Conservation (phyloP, 2,888 invertebrate genomes). For the Epirrita christyi region DNA sequence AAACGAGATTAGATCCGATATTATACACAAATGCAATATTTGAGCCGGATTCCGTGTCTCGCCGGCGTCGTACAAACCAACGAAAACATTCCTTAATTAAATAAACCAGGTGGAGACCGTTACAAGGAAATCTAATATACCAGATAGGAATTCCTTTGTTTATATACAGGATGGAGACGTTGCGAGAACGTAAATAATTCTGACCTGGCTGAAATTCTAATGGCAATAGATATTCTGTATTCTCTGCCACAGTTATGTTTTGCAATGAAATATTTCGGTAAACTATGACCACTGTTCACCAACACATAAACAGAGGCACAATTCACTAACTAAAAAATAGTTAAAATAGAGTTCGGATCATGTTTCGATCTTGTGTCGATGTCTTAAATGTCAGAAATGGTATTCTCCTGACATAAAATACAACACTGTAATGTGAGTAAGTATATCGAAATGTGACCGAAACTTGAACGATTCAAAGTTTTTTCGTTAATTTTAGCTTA, state of each 20-base stretch:
- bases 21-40: constrained; percentile 58
- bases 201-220: neutral
- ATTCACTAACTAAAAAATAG: no score
- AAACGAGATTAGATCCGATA: constrained; percentile 46
- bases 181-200: constrained; percentile 4
- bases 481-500: no score
- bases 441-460: no score
- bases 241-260: neutral
- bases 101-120: constrained; percentile 62
- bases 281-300: no score
- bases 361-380: no score
- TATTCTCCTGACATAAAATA: no score
- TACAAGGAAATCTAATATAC: constrained; percentile 64
- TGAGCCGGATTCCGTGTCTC: constrained; percentile 48
- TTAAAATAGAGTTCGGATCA: no score
- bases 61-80: constrained; percentile 36
- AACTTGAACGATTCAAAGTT: no score
- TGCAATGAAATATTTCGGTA: no score
- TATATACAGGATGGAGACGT: constrained; percentile 39
- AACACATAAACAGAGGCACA: no score
- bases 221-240: neutral
- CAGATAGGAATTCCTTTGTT: constrained; percentile 61
- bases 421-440: no score
- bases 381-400: no score
- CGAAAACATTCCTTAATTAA: constrained; percentile 73